These are phyloP conservation scores for Cataglyphis livida DNA, from an alignment of 2,888 invertebrate genomes.

Conservation along the genomic window DNA sequence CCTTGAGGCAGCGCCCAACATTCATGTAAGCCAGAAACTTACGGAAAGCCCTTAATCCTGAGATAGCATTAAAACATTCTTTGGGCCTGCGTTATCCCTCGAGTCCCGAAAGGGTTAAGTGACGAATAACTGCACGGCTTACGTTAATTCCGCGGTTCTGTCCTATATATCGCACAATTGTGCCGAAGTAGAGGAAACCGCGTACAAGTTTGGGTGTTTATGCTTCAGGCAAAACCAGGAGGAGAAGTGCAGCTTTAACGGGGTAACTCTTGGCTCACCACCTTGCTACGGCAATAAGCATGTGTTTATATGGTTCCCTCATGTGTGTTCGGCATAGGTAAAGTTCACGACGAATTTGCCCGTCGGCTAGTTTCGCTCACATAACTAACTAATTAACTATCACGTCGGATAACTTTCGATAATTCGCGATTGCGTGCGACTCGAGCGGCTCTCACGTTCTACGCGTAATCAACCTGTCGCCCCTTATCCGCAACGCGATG, in stretches of 20 bases:
- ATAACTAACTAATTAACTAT: conserved; percentile 73
- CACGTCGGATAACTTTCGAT: conserved; percentile 68
- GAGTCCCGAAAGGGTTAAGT: conserved; percentile 52
- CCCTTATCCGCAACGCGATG: conserved; percentile 10
- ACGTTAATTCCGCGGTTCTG: conserved; percentile 51
- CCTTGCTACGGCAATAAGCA: conserved; percentile 28
- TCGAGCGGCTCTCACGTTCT: conserved; percentile 32
- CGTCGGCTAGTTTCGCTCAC: conserved; percentile 16
- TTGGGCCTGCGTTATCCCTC: conserved; percentile 37
- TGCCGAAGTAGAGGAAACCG: conserved; percentile 32
- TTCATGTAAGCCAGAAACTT: conserved; percentile 28
- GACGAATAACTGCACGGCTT: conserved; percentile 54
- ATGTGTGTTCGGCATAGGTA: conserved; percentile 54
- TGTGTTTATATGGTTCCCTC: conserved; percentile 43
- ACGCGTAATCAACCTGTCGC: conserved; percentile 73
- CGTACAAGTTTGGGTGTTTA: conserved; percentile 59
- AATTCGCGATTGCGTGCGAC: conserved; percentile 17
- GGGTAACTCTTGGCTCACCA: conserved; percentile 17
- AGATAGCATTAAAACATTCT: conserved; percentile 44
- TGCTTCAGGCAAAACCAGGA: conserved; percentile 53
- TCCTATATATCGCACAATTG: conserved; percentile 44
- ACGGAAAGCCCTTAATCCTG: conserved; percentile 47
- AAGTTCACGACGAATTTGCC: conserved; percentile 38
- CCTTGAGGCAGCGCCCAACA: conserved; percentile 16
- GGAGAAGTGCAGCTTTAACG: conserved; percentile 34